Base-by-base conservation (phyloP, 2,113 vertebrate genomes). In the Mystacornis crossleyi region DNA sequence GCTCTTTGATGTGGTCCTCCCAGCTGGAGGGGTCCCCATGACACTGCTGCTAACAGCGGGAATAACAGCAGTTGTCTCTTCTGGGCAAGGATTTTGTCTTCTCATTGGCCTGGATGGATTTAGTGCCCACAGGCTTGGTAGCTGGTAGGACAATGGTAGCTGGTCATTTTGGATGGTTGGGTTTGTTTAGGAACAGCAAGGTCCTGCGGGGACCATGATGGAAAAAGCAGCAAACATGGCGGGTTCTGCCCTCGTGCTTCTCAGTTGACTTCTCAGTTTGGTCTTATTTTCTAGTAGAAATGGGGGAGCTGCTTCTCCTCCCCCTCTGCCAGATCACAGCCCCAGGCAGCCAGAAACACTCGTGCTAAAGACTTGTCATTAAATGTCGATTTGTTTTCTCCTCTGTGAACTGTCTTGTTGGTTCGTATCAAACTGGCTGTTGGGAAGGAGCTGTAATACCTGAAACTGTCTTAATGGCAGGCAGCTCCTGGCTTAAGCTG, bases 281-380 rank as follows among this genome's bases (percentile, higher is more conserved):
- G 62, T 86, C 34, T 81, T 62, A 16, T 77, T 55, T 51, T 20
- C 60, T 62, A 66, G 33, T 23, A 83, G 38, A 91, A 86, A 83
- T 8, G 3, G 23, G 18, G 23, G 19, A 88, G 28, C 51, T 28
- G 14, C 82, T 94, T 95, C 82, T 89, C 91, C 77, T 95, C 62
- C 47, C n/a, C 45, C 95, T 93, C 74, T 93, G 64, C 87, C 93
- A 69, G 89, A 81, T 91, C 64, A 90, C 89, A 96, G 97, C 77
- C 47, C 55, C 0, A 40, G 85, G 91, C 87, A 95, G 94, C 73
- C 84, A 96, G 92, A 95, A 97, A 88, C 87, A 89, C 70, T 72
- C 18, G 0, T 77, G 70, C 57, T 79, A 69, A 80, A 86, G 91
- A 69, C 55, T 97, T 61, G 17, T 71, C 40, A 24, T 93, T 96